Evolutionary conservation across 2,888 invertebrate genomes (phyloP), one percentile per base, ranked within the genome.

Genomic region (Orchesella flavescens): DNA sequence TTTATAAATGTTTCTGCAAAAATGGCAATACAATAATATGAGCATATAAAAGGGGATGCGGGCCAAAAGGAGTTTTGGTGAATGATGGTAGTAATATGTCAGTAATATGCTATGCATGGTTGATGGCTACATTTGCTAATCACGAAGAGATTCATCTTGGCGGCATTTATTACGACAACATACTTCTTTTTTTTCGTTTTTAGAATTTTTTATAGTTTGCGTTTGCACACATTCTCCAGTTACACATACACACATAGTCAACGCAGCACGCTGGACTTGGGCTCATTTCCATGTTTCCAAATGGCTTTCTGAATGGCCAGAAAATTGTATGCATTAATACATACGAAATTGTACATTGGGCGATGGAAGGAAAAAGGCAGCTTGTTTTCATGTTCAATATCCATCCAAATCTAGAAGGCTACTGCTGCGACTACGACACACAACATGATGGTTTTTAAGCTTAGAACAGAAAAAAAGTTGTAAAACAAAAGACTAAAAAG

Each of bases 241-340:
- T 24, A 59, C 59, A 59, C 44, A 44, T 12, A 69, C 53, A 69
- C 23, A 49, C 19, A 44, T 46, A 53, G n/a, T n/a, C n/a, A n/a
- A n/a, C 34, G 34, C 34, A 34, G 34, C 34, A n/a, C n/a, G n/a
- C n/a, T n/a, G n/a, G n/a, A n/a, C n/a, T n/a, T 46, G 19, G 24
- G 1, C 74, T 63, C 61, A 74, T 74, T 74, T 74, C 46, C 74
- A 74, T 74, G 23, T 74, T 34, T 74, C 61, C 23, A 46, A 74
- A 74, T 74, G 74, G 63, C 12, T 49, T 63, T 63, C 61, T 59
- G 63, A 59, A 61, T 73, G 59, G 21, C 63, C 74, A 44, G 61
- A 44, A 61, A 74, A 43, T 68, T 46, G 23, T 74, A 74, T 74
- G 74, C 61, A 74, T 74, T 74, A 74, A 74, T 74, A 49, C 74